phyloP scores from a whole-genome alignment of 2,797 vertebrate species.

The Chaetodon trifasciatus region DNA sequence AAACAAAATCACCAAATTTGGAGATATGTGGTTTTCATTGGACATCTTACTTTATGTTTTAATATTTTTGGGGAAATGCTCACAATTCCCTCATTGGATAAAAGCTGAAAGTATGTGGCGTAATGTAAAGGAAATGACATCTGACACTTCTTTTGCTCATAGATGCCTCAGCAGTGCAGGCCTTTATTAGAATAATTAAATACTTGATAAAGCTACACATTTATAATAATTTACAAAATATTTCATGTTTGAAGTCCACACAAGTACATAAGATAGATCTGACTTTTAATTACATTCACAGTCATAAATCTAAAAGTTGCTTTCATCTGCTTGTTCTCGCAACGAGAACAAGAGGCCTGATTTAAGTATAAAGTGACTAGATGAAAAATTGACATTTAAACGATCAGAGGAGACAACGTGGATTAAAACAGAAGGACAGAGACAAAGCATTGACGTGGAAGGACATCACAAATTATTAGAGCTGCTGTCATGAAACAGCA shows the following conservation, averaged over 20 bases:
- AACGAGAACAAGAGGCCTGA: constrained; percentile 51
- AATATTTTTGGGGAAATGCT: background rate
- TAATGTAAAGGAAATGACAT: constrained; percentile 9
- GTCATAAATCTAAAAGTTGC: constrained; percentile 70
- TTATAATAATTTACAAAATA: constrained; percentile 84
- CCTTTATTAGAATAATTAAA: constrained; percentile 82
- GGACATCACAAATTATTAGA: constrained; percentile 45
- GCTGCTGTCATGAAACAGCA: constrained; percentile 47
- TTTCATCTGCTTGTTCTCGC: constrained; percentile 41
- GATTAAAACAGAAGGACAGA: constrained; percentile 53
- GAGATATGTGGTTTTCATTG: too few relatives aligned
- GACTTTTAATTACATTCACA: constrained; percentile 80
- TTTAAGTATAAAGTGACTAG: constrained; percentile 68
- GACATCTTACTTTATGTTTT: too few relatives aligned
- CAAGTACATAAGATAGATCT: constrained; percentile 70
- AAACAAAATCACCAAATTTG: too few relatives aligned
- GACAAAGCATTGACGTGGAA: constrained; percentile 55
- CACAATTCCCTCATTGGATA: background rate
- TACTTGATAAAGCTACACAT: constrained; percentile 73
- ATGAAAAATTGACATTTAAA: constrained; percentile 53
- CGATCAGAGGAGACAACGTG: constrained; percentile 47
- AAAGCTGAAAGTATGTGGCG: background rate
- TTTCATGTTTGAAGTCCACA: constrained; percentile 65
- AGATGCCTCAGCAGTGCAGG: constrained; percentile 61
- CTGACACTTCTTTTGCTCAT: constrained; percentile 43